These are phyloP conservation scores for Catocala nupta DNA, from an alignment of 2,888 invertebrate species.

Conservation along the genomic window DNA sequence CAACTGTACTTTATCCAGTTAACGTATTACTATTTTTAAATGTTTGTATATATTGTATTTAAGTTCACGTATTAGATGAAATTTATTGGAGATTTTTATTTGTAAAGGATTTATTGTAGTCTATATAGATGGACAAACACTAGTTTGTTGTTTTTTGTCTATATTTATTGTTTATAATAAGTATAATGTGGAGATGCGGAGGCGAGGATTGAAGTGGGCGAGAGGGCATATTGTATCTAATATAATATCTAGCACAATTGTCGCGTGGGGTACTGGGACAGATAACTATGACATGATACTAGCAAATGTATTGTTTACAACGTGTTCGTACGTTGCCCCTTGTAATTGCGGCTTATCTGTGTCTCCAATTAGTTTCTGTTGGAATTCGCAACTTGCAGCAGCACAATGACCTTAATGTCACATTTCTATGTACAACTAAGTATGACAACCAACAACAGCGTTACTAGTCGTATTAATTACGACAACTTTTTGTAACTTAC, in stretches of 20 bases:
- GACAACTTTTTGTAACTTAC: background rate
- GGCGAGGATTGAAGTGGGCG: slow-evolving; percentile 30
- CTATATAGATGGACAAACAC: slow-evolving; percentile 49
- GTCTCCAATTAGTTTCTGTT: slow-evolving; percentile 31
- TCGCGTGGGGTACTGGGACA: slow-evolving; percentile 32
- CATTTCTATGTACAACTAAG: background rate
- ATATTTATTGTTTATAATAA: slow-evolving; percentile 49
- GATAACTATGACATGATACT: slow-evolving; percentile 22
- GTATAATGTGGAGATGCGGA: slow-evolving; percentile 38
- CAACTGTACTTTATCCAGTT: slow-evolving; percentile 67
- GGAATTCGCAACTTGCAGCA: slow-evolving; percentile 30
- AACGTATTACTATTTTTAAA: slow-evolving; percentile 69
- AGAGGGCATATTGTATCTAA: slow-evolving; percentile 31
- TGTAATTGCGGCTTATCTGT: slow-evolving; percentile 29
- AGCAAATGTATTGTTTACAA: slow-evolving; percentile 20
- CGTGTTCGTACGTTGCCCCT: slow-evolving; percentile 28
- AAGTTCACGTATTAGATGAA: slow-evolving; percentile 61
- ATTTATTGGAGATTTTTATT: slow-evolving; percentile 67
- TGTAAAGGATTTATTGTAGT: slow-evolving; percentile 50
- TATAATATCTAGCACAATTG: slow-evolving; percentile 21
- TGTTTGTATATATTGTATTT: slow-evolving; percentile 78
- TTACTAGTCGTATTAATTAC: background rate
- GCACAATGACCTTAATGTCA: slow-evolving; percentile 15
- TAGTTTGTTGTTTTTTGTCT: slow-evolving; percentile 48
- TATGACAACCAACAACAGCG: too few relatives aligned